phyloP scores from a whole-genome alignment of 1,140 invertebrate genomes.

The Euwallacea fornicatus region DNA sequence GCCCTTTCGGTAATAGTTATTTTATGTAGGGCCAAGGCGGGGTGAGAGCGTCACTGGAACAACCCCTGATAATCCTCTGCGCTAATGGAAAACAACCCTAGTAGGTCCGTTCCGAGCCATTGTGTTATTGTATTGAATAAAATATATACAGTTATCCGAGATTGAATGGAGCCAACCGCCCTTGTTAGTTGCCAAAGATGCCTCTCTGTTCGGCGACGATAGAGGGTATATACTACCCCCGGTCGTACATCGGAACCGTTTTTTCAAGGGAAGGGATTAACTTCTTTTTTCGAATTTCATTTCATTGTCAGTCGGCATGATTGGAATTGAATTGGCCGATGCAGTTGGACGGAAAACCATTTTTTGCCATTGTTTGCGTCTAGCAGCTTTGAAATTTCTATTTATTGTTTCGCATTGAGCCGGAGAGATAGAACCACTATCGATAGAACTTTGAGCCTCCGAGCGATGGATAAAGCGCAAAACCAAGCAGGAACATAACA shows the following conservation, averaged over 20 bases:
- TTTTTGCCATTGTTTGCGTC: slow-evolving; percentile 15
- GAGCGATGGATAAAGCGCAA: too few relatives aligned
- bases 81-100: slow-evolving; percentile 52
- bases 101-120: slow-evolving; percentile 46
- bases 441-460: too few relatives aligned
- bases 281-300: slow-evolving; percentile 36
- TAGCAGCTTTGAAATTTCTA: slow-evolving; percentile 7
- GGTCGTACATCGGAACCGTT: slow-evolving; percentile 11
- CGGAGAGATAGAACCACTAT: too few relatives aligned
- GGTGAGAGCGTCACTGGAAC: slow-evolving; percentile 47
- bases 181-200: slow-evolving; percentile 35
- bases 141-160: slow-evolving; percentile 51
- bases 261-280: slow-evolving; percentile 38
- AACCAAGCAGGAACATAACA: too few relatives aligned
- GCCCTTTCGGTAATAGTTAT: slow-evolving; percentile 36
- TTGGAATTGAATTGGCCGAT: slow-evolving; percentile 35
- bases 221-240: slow-evolving; percentile 9
- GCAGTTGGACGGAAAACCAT: slow-evolving; percentile 28
- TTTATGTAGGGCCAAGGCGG: slow-evolving; percentile 45
- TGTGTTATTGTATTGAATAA: slow-evolving; percentile 51
- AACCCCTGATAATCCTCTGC: slow-evolving; percentile 50
- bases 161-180: slow-evolving; percentile 44
- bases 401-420: background rate
- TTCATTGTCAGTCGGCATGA: slow-evolving; percentile 31
- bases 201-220: slow-evolving; percentile 34